These are phyloP conservation scores for Salvelinus sp. DNA, from an alignment of 2,113 vertebrate genomes.

Conservation along the genomic window DNA sequence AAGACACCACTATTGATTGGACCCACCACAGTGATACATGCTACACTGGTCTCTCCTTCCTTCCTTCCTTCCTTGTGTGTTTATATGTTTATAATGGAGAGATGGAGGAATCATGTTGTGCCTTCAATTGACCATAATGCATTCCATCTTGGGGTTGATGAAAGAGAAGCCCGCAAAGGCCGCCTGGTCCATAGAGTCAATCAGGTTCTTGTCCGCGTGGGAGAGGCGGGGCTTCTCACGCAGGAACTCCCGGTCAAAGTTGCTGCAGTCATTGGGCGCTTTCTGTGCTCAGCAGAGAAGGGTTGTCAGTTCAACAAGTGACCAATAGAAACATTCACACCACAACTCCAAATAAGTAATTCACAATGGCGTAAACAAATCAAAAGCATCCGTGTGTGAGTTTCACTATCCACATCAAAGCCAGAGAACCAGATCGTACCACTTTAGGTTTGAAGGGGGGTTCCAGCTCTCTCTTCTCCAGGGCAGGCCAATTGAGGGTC, in stretches of 20 bases:
- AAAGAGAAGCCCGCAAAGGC: conserved; percentile 93
- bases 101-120: not conserved
- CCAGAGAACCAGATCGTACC: conserved; percentile 72
- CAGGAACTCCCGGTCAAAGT: conserved; percentile 96
- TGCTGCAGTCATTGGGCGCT: conserved; percentile 87
- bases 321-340: not conserved
- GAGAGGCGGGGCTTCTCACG: conserved; percentile 92
- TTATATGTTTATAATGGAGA: not conserved
- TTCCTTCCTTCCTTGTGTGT: not conserved
- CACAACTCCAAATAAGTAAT: not conserved
- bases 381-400: not conserved
- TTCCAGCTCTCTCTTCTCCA: conserved; percentile 83
- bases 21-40: conserved; percentile 22
- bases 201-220: conserved; percentile 89
- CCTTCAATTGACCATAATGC: conserved; percentile 77
- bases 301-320: conserved; percentile 18
- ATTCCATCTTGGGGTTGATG: conserved; percentile 87
- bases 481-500: conserved; percentile 84
- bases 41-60: conserved; percentile 27
- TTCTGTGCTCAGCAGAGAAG: conserved; percentile 75
- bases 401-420: not conserved
- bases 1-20: conserved; percentile 15
- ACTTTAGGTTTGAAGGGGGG: conserved; percentile 97
- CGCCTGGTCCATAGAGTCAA: conserved; percentile 93
- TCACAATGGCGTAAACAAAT: not conserved